Conservation (phyloP, 1,140 invertebrate species). For the Elymnias hypermnestra region DNA sequence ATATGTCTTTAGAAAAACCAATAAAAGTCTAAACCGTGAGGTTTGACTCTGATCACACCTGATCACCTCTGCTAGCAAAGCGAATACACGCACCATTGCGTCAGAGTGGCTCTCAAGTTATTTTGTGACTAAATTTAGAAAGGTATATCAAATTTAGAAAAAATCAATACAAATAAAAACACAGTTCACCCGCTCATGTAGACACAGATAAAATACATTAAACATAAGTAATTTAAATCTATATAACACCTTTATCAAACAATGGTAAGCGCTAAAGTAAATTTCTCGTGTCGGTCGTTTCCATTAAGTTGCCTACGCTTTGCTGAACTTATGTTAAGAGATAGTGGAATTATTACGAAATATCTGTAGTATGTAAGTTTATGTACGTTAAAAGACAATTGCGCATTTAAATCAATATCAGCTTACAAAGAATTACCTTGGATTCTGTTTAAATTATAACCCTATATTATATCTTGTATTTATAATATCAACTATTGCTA, state of each 20-base stretch:
- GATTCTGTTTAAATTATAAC: not conserved
- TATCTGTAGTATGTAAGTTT: conserved; percentile 8
- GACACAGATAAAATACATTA: too few relatives aligned
- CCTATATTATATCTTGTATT: not conserved
- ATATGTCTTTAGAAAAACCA: too few relatives aligned
- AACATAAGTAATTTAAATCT: conserved; percentile 15
- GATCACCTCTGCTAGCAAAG: too few relatives aligned
- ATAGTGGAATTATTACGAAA: conserved; percentile 14
- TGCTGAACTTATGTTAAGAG: conserved; percentile 19
- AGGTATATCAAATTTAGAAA: too few relatives aligned
- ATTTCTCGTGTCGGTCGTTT: conserved; percentile 20
- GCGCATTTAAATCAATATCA: conserved; percentile 1
- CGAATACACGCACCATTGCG: too few relatives aligned
- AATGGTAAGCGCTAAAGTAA: conserved; percentile 20
- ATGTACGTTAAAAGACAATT: conserved; percentile 2
- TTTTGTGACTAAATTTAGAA: too few relatives aligned
- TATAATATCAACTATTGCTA: not conserved
- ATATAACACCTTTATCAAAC: conserved; percentile 26
- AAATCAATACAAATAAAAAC: too few relatives aligned
- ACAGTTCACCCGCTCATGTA: too few relatives aligned
- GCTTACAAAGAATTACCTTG: not conserved
- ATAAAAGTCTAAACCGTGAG: too few relatives aligned
- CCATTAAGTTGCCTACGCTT: conserved; percentile 24
- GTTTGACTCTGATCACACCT: too few relatives aligned
- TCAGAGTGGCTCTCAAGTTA: too few relatives aligned